Conservation (phyloP, 1,140 invertebrate genomes). For the Oedothorax gibbosus region DNA sequence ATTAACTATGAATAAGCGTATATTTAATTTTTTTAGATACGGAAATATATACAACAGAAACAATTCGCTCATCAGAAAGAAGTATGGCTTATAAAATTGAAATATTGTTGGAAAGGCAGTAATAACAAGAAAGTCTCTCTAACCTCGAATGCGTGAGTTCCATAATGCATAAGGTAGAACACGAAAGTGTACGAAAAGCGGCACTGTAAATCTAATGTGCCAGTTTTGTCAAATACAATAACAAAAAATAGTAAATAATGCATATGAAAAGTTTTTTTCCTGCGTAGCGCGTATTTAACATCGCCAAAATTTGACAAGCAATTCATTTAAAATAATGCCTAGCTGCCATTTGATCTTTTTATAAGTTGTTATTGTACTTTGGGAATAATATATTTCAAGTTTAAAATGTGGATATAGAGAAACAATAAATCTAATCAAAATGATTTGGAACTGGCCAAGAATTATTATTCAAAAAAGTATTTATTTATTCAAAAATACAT, state of each 20-base stretch:
- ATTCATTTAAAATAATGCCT: not conserved
- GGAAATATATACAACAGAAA: not conserved
- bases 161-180: conserved; percentile 32
- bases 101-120: not conserved
- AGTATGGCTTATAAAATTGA: not conserved
- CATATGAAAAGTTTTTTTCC: not conserved
- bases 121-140: conserved; percentile 2
- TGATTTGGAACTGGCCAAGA: too few species aligned
- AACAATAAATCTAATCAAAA: too few species aligned
- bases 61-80: not conserved
- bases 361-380: not conserved
- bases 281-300: not conserved
- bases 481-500: too few species aligned
- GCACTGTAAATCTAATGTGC: conserved; percentile 18
- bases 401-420: not conserved
- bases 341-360: not conserved
- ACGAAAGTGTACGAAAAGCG: conserved; percentile 13
- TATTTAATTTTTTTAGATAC: too few species aligned
- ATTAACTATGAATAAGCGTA: too few species aligned
- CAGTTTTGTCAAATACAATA: conserved; percentile 2
- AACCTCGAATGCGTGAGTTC: not conserved
- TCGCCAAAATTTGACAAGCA: conserved; percentile 1
- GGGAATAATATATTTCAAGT: not conserved
- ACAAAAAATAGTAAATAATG: not conserved
- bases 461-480: too few species aligned